phyloP scores from a whole-genome alignment of 2,888 invertebrate genomes.

The Eupithecia centaureata region DNA sequence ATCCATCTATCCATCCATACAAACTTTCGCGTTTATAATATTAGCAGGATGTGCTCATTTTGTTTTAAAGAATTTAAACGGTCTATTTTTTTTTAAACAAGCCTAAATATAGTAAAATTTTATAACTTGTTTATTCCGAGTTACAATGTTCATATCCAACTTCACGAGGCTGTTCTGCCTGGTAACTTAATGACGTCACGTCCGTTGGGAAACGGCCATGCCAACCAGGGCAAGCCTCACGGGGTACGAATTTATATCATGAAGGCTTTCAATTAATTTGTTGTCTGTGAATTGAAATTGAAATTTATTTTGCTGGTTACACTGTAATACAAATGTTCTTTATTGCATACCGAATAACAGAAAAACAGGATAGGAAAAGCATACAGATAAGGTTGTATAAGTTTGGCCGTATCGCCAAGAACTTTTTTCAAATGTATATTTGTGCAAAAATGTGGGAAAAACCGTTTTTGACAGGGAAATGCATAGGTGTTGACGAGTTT shows the following conservation, averaged over 20 bases:
- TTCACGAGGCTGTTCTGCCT: not conserved
- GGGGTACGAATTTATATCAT: conserved; percentile 16
- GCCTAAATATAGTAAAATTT: no score
- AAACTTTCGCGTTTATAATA: no score
- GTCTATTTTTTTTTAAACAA: no score
- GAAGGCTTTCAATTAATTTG: conserved; percentile 19
- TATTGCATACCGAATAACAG: not conserved
- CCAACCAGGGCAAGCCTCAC: conserved; percentile 12
- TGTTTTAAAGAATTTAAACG: no score
- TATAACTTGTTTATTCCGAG: not conserved
- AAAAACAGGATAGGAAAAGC: not conserved
- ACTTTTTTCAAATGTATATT: no score
- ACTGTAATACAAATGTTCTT: not conserved
- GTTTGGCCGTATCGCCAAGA: no score
- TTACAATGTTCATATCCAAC: not conserved
- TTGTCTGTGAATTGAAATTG: conserved; percentile 1
- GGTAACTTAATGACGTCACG: conserved; percentile 16
- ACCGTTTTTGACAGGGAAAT: no score
- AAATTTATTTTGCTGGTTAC: not conserved
- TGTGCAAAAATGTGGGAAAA: no score
- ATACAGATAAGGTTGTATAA: no score
- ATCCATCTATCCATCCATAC: no score
- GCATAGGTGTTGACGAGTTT: no score
- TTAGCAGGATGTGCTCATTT: no score
- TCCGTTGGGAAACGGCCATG: conserved; percentile 8